phyloP scores from a whole-genome alignment of 92 coral and sea anemone genomes.

The Isaurus tuberculatus region DNA sequence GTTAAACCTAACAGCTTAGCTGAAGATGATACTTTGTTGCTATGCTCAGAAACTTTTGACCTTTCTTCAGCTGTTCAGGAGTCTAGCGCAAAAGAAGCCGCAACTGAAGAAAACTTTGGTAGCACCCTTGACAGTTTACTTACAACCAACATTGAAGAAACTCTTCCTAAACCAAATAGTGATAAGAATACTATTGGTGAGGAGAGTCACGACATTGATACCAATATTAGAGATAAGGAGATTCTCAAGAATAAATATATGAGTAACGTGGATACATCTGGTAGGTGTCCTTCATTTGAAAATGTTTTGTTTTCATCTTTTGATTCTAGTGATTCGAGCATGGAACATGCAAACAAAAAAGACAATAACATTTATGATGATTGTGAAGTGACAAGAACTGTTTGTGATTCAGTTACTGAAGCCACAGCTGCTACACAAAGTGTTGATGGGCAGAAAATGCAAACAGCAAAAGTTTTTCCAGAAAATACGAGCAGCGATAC shows the following conservation, averaged over 20 bases:
- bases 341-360: background rate
- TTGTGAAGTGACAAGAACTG: background rate
- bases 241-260: background rate
- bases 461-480: background rate
- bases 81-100: constrained; percentile 38
- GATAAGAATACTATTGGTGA: background rate
- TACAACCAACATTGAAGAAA: background rate
- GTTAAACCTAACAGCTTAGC: constrained; percentile 77
- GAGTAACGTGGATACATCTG: background rate
- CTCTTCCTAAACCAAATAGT: background rate
- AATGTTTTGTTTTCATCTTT: background rate
- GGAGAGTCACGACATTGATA: background rate
- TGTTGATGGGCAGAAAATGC: background rate
- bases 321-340: background rate
- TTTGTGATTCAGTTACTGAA: background rate
- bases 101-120: constrained; percentile 19
- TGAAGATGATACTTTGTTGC: constrained; percentile 81
- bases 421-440: background rate
- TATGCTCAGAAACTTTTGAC: constrained; percentile 91
- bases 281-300: background rate
- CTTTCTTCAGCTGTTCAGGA: constrained; percentile 59
- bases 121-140: constrained; percentile 40
- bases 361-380: background rate
- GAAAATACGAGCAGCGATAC: background rate
- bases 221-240: background rate